Base-by-base conservation (phyloP, 2,113 vertebrate genomes). In the Lycaon pictus region DNA sequence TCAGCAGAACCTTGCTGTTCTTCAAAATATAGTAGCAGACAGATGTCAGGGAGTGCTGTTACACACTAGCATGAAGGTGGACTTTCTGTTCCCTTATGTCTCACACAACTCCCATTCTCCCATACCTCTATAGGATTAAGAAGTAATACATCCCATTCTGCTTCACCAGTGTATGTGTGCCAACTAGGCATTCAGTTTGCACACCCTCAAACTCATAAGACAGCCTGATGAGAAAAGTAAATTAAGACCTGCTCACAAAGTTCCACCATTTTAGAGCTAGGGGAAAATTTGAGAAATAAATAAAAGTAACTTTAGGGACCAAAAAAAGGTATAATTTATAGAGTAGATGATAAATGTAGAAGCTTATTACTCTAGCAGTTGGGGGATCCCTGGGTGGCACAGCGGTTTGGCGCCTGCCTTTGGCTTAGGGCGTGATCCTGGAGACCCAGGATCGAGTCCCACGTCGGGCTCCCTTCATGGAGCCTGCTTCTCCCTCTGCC, bases 221-320 rank as follows among this genome's bases (percentile, higher is more conserved):
- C 25, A 85, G n/a, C 83, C 72, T 71, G 37, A 76, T 93, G 10
- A 67, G 15, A 11, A 93, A 67, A 84, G 43, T 93, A 89, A 88
- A 51, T 92, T 90, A 95, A 94, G 65, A 85, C 55, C 60, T 79
- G 17, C 83, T 92, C 53, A 88, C 65, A 80, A 76, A 95, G 65
- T 48, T 82, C 32, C 11, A 82, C 32, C 53, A 71, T 58, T 93
- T 93, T 93, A 91, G 79, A 82, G 81, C 43, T 92, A 58, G 32
- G 48, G n/a, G 22, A 90, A 63, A 80, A 69, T 80, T 76, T 25
- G 27, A 48, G 29, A 43, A 90, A 80, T 63, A 63, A 63, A 71
- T 63, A 63, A 63, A 71, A 88, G 12, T 96, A 82, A 97, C 43
- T 32, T 16, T 63, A 69, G 43, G 15, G 15, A 27, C n/a, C 77